A percentile compares a stretch with the other conserved stretches of the same genome.
These are phyloP conservation scores for Tauraco hartlaubi DNA, from an alignment of 2,797 vertebrate genomes.

Conservation along the genomic window DNA sequence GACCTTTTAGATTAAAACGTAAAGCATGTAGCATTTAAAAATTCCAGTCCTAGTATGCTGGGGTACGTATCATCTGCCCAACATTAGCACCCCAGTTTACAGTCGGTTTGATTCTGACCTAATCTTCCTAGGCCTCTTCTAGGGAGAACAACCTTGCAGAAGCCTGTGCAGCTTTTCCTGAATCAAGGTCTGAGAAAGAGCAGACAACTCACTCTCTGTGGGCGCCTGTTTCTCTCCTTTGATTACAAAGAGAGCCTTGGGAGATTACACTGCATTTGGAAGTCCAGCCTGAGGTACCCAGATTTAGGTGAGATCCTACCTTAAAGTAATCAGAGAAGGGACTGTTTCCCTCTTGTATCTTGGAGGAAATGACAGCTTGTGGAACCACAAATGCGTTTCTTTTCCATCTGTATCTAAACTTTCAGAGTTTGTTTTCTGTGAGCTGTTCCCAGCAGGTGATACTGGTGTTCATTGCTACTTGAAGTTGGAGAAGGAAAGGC, in stretches of 20 bases:
- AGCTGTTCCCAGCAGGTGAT: background rate
- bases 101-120: background rate
- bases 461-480: background rate
- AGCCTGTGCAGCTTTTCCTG: background rate
- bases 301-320: background rate
- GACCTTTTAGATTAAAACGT: background rate
- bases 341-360: background rate
- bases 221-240: background rate
- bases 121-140: background rate
- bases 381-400: background rate
- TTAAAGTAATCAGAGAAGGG: background rate
- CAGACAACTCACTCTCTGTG: background rate
- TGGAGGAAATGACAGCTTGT: background rate
- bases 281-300: background rate
- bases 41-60: background rate
- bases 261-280: background rate
- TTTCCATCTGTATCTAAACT: background rate
- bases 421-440: background rate
- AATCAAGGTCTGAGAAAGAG: background rate
- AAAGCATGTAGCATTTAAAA: background rate
- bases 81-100: fast-evolving
- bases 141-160: background rate
- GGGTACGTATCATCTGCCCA: background rate
- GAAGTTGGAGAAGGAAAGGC: background rate
- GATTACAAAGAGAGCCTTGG: background rate